phyloP scores from a whole-genome alignment of 2,888 invertebrate genomes.

The Hypomecis punctinalis region DNA sequence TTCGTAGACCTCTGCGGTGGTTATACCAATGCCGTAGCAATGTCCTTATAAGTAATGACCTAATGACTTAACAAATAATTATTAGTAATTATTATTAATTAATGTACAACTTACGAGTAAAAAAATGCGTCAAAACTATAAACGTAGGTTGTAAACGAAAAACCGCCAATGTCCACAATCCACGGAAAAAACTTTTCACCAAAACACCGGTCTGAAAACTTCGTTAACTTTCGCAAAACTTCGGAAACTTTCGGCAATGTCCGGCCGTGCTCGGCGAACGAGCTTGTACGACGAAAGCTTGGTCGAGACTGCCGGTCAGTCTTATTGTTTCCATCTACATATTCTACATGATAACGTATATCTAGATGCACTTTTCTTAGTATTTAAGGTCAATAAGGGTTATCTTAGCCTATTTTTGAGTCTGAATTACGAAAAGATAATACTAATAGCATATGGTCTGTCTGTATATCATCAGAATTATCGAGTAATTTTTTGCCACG shows the following conservation, averaged over 20 bases:
- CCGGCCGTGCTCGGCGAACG: conserved; percentile 41
- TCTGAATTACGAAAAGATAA: too few relatives aligned
- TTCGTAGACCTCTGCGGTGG: too few relatives aligned
- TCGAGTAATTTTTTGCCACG: too few relatives aligned
- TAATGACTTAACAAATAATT: too few relatives aligned
- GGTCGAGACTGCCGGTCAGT: conserved; percentile 47
- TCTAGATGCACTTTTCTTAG: not conserved
- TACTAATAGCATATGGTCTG: too few relatives aligned
- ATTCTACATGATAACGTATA: conserved; percentile 7
- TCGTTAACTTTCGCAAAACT: too few relatives aligned
- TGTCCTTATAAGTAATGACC: too few relatives aligned
- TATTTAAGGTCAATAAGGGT: not conserved
- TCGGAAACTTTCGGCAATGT: conserved; percentile 39
- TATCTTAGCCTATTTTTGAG: not conserved
- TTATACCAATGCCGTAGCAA: too few relatives aligned
- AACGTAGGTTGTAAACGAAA: too few relatives aligned
- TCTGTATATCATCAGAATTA: too few relatives aligned
- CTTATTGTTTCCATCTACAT: conserved; percentile 29
- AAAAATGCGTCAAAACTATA: too few relatives aligned
- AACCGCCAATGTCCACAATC: conserved; percentile 1
- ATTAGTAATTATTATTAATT: too few relatives aligned
- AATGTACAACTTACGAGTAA: conserved; percentile 20
- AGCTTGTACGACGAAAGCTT: conserved; percentile 46
- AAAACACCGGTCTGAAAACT: conserved; percentile 17
- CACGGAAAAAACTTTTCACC: conserved; percentile 13